Conservation (phyloP, 2,113 vertebrate species). For the Muntiacus muntjak region DNA sequence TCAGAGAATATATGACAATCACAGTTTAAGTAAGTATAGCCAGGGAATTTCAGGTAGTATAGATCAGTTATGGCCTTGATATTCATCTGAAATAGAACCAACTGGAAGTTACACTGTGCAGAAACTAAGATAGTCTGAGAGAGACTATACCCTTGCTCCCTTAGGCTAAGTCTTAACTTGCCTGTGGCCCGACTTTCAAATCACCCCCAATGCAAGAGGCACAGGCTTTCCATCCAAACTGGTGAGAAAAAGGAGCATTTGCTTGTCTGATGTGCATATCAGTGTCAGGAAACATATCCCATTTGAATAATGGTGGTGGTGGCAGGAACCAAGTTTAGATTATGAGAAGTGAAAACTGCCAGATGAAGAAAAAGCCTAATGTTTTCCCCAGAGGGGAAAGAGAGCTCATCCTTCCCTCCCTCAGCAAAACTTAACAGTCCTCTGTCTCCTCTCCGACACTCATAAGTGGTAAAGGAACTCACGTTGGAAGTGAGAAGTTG, state of each 20-base stretch:
- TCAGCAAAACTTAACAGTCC: background rate
- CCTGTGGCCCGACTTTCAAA: background rate
- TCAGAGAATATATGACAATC: background rate
- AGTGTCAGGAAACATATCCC: constrained; percentile 19
- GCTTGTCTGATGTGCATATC: background rate
- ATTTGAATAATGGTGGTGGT: background rate
- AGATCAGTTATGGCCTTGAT: background rate
- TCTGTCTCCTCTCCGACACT: background rate
- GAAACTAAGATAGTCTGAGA: background rate
- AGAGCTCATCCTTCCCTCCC: background rate
- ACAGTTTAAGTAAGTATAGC: background rate
- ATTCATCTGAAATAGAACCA: background rate
- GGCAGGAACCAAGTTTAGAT: background rate
- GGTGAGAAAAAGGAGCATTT: constrained; percentile 4
- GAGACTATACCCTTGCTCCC: background rate
- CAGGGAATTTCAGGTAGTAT: background rate
- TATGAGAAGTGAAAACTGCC: constrained; percentile 21
- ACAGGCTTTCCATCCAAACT: background rate
- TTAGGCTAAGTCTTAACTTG: background rate
- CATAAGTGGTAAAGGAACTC: background rate
- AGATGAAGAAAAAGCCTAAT: constrained; percentile 24
- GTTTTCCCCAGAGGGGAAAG: background rate
- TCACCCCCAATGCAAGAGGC: background rate
- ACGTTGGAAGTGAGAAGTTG: background rate
- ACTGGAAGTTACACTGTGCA: background rate